Evolutionary conservation across 2,888 invertebrate species (phyloP).

Genomic region (Zele albiditarsus): DNA sequence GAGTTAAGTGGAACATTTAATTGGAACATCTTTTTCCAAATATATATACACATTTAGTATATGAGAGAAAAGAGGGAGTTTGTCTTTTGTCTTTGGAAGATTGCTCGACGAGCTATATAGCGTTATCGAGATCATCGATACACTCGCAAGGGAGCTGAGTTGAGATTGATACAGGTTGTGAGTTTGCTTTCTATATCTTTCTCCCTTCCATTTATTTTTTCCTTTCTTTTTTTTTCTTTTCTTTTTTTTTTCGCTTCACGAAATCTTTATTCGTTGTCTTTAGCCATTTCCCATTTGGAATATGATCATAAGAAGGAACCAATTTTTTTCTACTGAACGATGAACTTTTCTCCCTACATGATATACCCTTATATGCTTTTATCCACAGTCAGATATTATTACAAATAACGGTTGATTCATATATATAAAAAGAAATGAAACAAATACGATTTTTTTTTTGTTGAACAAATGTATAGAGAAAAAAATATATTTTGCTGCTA

Average conservation of each 20-base stretch:
- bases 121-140: constrained; percentile 32
- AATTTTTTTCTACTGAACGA: not conserved
- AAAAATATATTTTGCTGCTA: too few relatives aligned
- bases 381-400: not conserved
- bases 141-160: constrained; percentile 8
- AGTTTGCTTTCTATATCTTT: not conserved
- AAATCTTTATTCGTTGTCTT: not conserved
- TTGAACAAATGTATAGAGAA: too few relatives aligned
- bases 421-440: not conserved
- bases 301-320: not conserved
- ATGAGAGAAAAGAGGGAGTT: not conserved
- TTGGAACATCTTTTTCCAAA: constrained; percentile 44
- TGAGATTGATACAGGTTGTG: constrained; percentile 22
- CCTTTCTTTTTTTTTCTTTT: not conserved
- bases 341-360: not conserved
- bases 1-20: constrained; percentile 35
- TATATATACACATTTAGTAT: not conserved
- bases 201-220: not conserved
- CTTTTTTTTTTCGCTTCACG: not conserved
- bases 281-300: not conserved
- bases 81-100: constrained; percentile 1
- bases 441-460: too few relatives aligned
- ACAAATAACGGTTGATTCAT: not conserved
- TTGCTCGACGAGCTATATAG: not conserved
- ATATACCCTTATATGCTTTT: not conserved